These are phyloP conservation scores for Mus spicilegus DNA, from an alignment of 2,113 vertebrate species.

Conservation along the genomic window DNA sequence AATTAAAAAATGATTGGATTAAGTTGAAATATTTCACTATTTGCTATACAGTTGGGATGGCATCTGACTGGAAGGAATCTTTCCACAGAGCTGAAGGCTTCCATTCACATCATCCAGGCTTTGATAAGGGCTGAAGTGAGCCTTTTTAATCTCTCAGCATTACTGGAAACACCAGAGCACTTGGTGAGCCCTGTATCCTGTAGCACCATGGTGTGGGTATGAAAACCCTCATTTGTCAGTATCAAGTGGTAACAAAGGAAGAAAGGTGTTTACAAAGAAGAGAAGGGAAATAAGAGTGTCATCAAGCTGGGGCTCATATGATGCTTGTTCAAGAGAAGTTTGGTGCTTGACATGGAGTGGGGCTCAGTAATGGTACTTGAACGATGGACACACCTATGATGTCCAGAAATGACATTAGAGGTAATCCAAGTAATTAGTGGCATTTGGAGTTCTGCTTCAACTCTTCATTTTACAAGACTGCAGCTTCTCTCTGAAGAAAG, in stretches of 20 bases:
- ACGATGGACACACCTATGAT: neutral
- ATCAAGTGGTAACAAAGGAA: neutral
- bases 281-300: neutral
- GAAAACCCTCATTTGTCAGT: conserved; percentile 34
- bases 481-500: neutral
- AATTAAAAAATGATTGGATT: conserved; percentile 45
- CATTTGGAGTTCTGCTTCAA: neutral
- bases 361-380: neutral
- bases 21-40: conserved; percentile 46
- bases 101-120: neutral
- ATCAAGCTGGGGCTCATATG: neutral
- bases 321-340: neutral
- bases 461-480: neutral
- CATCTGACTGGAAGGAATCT: neutral
- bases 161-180: conserved; percentile 10
- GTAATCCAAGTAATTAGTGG: neutral
- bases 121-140: neutral
- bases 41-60: neutral
- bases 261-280: neutral
- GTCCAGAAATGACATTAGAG: neutral
- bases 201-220: neutral
- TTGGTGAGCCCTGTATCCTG: neutral
- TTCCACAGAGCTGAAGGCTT: neutral
- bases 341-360: neutral
- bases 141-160: neutral